Evolutionary conservation across 2,797 vertebrate genomes (phyloP).

Genomic region (Rhinophrynus dorsalis): DNA sequence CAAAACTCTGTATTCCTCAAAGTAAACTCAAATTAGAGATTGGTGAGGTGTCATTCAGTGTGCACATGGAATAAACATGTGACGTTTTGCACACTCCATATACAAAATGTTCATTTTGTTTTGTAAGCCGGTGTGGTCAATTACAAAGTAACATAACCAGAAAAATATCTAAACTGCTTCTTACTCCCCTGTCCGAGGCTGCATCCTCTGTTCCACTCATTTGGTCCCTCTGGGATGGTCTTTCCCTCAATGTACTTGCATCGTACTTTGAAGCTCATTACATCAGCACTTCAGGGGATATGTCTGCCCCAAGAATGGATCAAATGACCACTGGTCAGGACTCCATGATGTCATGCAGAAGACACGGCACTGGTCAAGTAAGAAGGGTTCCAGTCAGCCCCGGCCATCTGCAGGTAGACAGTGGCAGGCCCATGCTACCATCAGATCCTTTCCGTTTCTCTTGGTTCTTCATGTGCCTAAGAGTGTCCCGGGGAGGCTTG

Average conservation of each 20-base stretch:
- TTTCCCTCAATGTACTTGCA: constrained; percentile 87
- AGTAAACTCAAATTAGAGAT: too few species aligned
- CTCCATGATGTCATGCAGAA: neutral
- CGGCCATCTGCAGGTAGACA: constrained; percentile 83
- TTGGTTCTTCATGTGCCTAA: constrained; percentile 73
- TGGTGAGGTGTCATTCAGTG: too few species aligned
- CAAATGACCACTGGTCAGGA: neutral
- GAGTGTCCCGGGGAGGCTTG: constrained; percentile 71
- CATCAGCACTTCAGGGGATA: neutral
- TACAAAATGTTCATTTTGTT: too few species aligned
- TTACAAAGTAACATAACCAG: too few species aligned
- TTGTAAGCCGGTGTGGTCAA: too few species aligned
- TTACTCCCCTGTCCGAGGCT: constrained; percentile 97
- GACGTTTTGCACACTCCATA: too few species aligned
- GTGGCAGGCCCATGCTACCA: constrained; percentile 70
- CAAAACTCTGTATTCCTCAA: too few species aligned
- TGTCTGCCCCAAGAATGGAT: neutral
- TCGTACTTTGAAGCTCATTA: constrained; percentile 69
- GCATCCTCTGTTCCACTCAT: constrained; percentile 98
- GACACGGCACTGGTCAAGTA: neutral
- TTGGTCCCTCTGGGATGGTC: constrained; percentile 86
- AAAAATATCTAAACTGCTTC: too few species aligned
- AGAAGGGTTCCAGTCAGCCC: too few species aligned
- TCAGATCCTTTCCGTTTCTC: constrained; percentile 64
- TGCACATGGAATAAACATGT: too few species aligned